Evolutionary conservation across 2,888 invertebrate species (phyloP), one percentile per base, ranked within the genome.

Genomic region (Agelastica alni): DNA sequence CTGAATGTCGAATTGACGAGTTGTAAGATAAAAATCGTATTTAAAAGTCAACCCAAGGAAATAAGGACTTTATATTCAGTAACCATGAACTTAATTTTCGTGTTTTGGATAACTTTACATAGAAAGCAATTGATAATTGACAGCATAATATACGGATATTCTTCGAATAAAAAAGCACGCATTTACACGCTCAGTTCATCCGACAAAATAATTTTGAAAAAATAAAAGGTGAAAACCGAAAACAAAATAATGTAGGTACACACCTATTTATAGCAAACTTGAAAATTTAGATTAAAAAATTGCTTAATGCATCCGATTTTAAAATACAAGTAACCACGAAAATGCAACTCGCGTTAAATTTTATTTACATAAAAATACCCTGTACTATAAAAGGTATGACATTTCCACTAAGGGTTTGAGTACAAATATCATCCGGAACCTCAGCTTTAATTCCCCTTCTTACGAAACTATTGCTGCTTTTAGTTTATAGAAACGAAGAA

Each of bases 221-320:
- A n/a, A n/a, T n/a, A n/a, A n/a, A n/a, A n/a, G n/a, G n/a, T n/a
- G n/a, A n/a, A n/a, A 41, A 48, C 37, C 47, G 47, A 39, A 39
- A 39, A 48, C 41, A 49, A 41, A 41, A 49, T 41, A 45, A 49
- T 42, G 41, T 37, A n/a, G n/a, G n/a, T n/a, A n/a, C n/a, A 39
- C 31, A 48, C 17, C 14, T 30, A 41, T 26, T 20, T 32, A 32
- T 14, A 46, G 20, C 39, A 18, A 48, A 26, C n/a, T 17, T 10
- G 20, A 49, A 42, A 17, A 43, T 39, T 4, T 6, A 20, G 12
- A 39, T 39, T 7, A 20, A 39, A n/a, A n/a, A 39, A 56, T 58
- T 55, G 54, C 58, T 60, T 59, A 64, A 66, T 66, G 68, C 67
- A 67, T 65, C 68, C 62, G 63, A 60, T 66, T 60, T 55, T 34